A percentile compares a stretch with the other conserved stretches of the same genome.
These are phyloP conservation scores for Chromobotia macracanthus DNA, from an alignment of 2,797 vertebrate species.

Conservation along the genomic window DNA sequence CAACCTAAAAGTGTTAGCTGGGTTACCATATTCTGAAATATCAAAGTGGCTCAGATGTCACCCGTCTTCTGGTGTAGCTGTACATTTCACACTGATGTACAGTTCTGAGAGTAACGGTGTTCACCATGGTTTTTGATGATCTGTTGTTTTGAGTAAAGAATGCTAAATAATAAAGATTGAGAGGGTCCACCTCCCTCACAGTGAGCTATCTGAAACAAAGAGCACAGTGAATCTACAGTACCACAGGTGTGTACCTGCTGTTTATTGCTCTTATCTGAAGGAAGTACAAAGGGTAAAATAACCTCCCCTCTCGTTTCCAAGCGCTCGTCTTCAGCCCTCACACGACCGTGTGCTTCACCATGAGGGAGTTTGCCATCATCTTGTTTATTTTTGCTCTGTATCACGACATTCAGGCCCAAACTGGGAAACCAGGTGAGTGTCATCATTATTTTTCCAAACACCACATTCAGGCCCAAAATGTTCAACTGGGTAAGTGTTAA, in stretches of 20 bases:
- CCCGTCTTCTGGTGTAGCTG: no score
- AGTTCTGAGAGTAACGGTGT: no score
- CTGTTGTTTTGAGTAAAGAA: neutral
- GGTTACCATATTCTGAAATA: no score
- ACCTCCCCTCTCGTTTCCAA: slow-evolving; percentile 63
- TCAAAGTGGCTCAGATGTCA: no score
- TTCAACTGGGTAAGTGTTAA: no score
- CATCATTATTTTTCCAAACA: neutral
- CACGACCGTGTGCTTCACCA: slow-evolving; percentile 65
- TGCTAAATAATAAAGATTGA: neutral
- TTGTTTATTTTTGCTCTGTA: slow-evolving; percentile 63
- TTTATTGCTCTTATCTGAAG: slow-evolving; percentile 46
- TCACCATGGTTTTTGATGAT: no score
- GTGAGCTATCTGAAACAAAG: neutral
- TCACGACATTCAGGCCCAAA: slow-evolving; percentile 50
- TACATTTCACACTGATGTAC: no score
- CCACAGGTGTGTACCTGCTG: neutral
- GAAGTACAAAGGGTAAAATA: slow-evolving; percentile 72
- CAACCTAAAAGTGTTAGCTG: no score
- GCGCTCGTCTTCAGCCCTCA: slow-evolving; percentile 51
- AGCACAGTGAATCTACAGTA: slow-evolving; percentile 17
- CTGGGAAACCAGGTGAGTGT: slow-evolving; percentile 63
- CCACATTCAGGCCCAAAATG: no score
- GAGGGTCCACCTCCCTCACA: neutral
- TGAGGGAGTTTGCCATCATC: slow-evolving; percentile 70